These are phyloP conservation scores for Tenthredo scrophulariae DNA, from an alignment of 2,888 invertebrate genomes.

Conservation along the genomic window DNA sequence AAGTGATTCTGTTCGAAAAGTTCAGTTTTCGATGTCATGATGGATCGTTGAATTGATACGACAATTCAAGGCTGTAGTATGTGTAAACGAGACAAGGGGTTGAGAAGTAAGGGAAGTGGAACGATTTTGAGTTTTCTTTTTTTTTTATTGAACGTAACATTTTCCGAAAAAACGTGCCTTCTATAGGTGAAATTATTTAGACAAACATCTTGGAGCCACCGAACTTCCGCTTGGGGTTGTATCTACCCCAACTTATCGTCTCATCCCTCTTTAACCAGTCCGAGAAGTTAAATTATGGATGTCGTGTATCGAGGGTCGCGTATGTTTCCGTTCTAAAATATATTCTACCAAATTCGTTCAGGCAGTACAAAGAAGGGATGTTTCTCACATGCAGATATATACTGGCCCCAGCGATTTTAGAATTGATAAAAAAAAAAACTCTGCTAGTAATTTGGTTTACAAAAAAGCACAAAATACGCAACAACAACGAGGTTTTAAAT, in stretches of 20 bases:
- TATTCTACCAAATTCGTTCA: not conserved
- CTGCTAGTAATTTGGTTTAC: not conserved
- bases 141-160: not conserved
- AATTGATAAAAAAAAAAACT: constrained; percentile 2
- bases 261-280: not conserved
- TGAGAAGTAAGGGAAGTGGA: too few relatives aligned
- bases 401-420: not conserved
- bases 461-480: not conserved
- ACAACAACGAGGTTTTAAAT: not conserved
- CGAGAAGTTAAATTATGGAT: constrained; percentile 37
- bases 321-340: not conserved
- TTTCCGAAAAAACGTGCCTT: not conserved
- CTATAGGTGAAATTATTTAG: constrained; percentile 17
- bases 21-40: not conserved
- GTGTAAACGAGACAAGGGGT: too few relatives aligned
- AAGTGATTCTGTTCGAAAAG: not conserved
- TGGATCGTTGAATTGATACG: too few relatives aligned
- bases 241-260: not conserved
- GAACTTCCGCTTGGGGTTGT: constrained; percentile 1
- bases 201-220: not conserved
- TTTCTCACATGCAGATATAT: constrained; percentile 1
- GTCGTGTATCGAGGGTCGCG: constrained; percentile 34
- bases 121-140: not conserved
- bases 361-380: not conserved
- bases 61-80: too few relatives aligned